These are phyloP conservation scores for Caloenas nicobarica DNA, from an alignment of 2,113 vertebrate genomes.

Conservation along the genomic window DNA sequence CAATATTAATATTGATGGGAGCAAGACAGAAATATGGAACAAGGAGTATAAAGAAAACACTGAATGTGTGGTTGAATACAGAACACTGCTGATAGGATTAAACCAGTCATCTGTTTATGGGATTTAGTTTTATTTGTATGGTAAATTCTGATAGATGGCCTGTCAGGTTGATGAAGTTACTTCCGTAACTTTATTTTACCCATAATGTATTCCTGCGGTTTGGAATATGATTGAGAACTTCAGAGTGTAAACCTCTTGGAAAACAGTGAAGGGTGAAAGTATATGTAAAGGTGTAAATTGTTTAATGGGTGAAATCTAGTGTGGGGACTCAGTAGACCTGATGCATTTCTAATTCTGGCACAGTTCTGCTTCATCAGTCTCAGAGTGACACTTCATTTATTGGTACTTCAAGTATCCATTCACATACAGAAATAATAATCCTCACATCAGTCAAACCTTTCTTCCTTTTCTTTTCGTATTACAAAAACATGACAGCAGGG, in stretches of 20 bases:
- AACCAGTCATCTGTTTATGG: not conserved
- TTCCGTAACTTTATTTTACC: not conserved
- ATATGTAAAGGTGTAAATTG: not conserved
- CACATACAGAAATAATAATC: not conserved
- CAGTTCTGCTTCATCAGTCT: not conserved
- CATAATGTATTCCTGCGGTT: not conserved
- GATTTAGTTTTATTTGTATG: not conserved
- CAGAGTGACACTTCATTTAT: not conserved
- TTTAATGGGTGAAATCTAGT: not conserved
- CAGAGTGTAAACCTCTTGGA: not conserved
- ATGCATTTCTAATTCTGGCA: not conserved
- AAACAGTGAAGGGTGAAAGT: not conserved
- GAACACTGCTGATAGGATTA: not conserved
- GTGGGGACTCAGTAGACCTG: not conserved
- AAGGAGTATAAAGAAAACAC: not conserved
- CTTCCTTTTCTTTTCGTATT: not conserved
- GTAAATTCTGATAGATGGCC: not conserved
- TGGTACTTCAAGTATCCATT: not conserved
- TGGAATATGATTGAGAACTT: not conserved
- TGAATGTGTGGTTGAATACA: not conserved
- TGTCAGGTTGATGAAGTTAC: not conserved
- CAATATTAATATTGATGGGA: not conserved
- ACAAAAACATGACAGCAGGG: not conserved
- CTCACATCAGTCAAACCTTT: not conserved
- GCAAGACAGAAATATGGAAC: not conserved